phyloP scores from a whole-genome alignment of 2,113 vertebrate species.

The Notothenia rossii region DNA sequence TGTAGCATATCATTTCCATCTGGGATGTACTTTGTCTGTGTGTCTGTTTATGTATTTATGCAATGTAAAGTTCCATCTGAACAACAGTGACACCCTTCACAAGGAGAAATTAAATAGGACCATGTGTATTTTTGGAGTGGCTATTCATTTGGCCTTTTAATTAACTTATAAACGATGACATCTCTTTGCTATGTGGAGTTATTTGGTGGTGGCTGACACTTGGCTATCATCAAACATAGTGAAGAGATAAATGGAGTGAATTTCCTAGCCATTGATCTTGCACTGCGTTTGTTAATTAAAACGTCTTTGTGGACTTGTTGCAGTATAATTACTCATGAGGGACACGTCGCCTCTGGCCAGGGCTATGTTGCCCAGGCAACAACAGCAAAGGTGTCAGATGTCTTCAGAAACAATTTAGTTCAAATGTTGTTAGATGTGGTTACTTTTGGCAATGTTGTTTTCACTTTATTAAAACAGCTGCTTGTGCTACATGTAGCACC shows the following conservation, averaged over 20 bases:
- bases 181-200: constrained; percentile 27
- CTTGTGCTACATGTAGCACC: constrained; percentile 27
- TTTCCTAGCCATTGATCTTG: constrained; percentile 58
- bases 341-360: constrained; percentile 51
- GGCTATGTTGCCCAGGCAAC: constrained; percentile 58
- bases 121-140: constrained; percentile 20
- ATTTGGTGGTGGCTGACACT: constrained; percentile 48
- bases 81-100: background rate
- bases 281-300: constrained; percentile 67
- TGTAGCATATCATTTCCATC: constrained; percentile 16
- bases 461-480: constrained; percentile 34
- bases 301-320: constrained; percentile 64
- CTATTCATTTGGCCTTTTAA: constrained; percentile 4
- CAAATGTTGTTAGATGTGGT: constrained; percentile 42
- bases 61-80: constrained; percentile 21
- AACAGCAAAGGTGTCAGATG: constrained; percentile 57
- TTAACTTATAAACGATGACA: constrained; percentile 16
- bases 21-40: background rate
- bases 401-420: constrained; percentile 47
- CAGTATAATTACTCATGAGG: constrained; percentile 71
- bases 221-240: constrained; percentile 43
- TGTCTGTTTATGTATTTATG: constrained; percentile 29
- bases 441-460: constrained; percentile 36
- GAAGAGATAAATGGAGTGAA: constrained; percentile 56
- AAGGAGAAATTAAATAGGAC: constrained; percentile 35